These are phyloP conservation scores for Arion vulgaris DNA, from an alignment of 1,140 invertebrate genomes.

Conservation along the genomic window DNA sequence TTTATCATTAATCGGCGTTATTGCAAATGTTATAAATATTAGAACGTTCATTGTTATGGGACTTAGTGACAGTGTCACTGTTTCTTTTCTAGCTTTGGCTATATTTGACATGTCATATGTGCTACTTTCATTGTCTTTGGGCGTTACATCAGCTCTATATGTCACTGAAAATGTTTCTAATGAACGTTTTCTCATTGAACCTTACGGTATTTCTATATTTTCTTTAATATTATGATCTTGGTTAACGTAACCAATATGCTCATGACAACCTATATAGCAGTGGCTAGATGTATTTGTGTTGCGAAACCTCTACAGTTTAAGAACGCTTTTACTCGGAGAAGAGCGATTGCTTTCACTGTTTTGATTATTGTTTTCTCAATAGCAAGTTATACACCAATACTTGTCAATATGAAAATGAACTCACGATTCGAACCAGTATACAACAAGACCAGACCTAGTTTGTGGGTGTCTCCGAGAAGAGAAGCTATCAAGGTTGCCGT, in stretches of 20 bases:
- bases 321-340: background rate
- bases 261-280: background rate
- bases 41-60: conserved; percentile 23
- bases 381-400: conserved; percentile 1
- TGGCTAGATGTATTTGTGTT: conserved; percentile 7
- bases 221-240: background rate
- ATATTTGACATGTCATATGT: background rate
- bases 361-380: background rate
- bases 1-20: background rate
- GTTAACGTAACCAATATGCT: background rate
- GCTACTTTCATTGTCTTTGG: background rate
- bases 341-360: background rate
- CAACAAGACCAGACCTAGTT: background rate
- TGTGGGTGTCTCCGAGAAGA: conserved; percentile 1
- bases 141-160: background rate
- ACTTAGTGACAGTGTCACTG: conserved; percentile 1
- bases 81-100: conserved; percentile 13
- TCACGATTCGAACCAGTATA: background rate
- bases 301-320: background rate
- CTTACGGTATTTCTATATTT: background rate
- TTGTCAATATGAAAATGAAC: background rate
- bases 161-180: background rate
- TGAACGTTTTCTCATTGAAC: background rate
- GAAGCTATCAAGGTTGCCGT: conserved; percentile 7
- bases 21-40: conserved; percentile 18